These are phyloP conservation scores for Trissolcus japonicus DNA, from an alignment of 2,888 invertebrate genomes.

Conservation along the genomic window DNA sequence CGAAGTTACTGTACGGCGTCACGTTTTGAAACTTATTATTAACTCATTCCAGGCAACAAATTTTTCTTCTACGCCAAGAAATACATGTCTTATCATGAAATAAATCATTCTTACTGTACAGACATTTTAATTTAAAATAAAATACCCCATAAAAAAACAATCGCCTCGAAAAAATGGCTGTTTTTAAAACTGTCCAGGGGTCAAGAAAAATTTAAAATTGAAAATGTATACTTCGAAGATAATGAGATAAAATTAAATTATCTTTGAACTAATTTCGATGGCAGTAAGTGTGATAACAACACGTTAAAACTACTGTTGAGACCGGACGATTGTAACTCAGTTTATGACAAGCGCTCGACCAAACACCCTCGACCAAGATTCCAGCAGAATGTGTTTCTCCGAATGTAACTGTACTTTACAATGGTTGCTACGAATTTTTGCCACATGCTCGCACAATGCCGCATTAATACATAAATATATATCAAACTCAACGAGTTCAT, in stretches of 20 bases:
- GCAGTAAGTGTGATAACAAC: constrained; percentile 1
- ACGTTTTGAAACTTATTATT: no score
- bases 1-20: no score
- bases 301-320: constrained; percentile 16
- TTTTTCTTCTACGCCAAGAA: no score
- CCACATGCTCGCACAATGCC: constrained; percentile 28
- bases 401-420: constrained; percentile 27
- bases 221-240: no score
- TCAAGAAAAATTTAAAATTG: no score
- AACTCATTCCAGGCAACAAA: no score
- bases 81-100: no score
- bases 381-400: constrained; percentile 12
- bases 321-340: constrained; percentile 23
- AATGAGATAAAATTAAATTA: constrained; percentile 10
- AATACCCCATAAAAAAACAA: no score
- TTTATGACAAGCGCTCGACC: constrained; percentile 18
- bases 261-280: constrained; percentile 11
- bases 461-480: constrained; percentile 45
- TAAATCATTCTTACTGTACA: no score
- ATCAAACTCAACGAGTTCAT: constrained; percentile 52
- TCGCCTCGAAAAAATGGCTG: no score
- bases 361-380: constrained; percentile 1
- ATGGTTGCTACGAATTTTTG: constrained; percentile 21
- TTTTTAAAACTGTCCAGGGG: no score
- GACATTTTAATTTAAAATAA: neutral